Evolutionary conservation across 2,888 invertebrate species (phyloP), one percentile per base, ranked within the genome.

Genomic region (Leptothorax acervorum): DNA sequence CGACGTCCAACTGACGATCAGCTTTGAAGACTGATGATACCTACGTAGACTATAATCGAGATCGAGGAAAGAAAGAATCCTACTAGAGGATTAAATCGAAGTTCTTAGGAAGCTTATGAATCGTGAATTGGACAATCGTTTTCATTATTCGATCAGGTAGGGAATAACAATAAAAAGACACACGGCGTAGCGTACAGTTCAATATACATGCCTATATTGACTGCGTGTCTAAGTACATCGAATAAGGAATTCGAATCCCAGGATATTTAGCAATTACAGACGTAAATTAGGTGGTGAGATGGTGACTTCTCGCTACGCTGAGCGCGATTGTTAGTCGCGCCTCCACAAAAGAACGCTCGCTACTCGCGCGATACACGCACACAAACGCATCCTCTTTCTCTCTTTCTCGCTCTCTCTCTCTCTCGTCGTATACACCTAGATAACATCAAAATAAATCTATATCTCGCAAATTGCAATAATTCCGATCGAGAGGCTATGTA

Each of bases 391-490:
- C 39, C 65, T 55, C 68, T 23, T 39, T 74, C 31, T 15, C 48
- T 48, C 48, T 12, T 45, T 15, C 15, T 15, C 15, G 4, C 15
- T 45, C 57, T 78, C 76, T 31, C 23, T 78, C 68, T 79, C 28
- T 82, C 76, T 62, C 86, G 65, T 76, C 89, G 89, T 92, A 92
- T 94, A 94, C 92, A 94, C 92, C 94, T 94, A 95, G 94, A 94
- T 94, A 95, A 95, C 94, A 93, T 94, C 93, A 94, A 94, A 95
- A 95, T 94, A 94, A 94, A 94, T 94, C 94, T 95, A 94, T 95
- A 92, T 92, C 90, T 92, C 92, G 89, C 84, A 86, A 92, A 92
- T 93, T 91, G 92, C 92, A 92, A 92, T 93, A 92, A 89, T 92
- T 92, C 91, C 88, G 87, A 91, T 89, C 85, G 87, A 88, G 83